Percentiles rank a stretch among this genome's conserved stretches.
Evolutionary conservation across 2,113 vertebrate genomes (phyloP).

Genomic region (Macheiramphus alcinus): DNA sequence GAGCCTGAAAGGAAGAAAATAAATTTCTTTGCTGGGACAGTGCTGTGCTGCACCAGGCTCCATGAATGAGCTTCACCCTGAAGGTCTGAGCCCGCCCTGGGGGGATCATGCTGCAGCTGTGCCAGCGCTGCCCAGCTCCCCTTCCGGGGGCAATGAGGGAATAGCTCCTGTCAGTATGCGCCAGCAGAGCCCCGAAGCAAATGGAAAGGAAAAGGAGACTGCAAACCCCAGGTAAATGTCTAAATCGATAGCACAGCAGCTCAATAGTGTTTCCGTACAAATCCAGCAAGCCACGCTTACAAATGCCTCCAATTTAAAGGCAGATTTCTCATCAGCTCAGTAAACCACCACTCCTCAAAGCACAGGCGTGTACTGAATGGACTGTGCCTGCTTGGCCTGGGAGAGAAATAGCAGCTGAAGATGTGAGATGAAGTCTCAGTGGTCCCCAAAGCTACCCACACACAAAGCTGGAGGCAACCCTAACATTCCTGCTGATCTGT

Average conservation of each 20-base stretch:
- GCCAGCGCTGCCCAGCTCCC: not conserved
- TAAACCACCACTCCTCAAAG: not conserved
- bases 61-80: not conserved
- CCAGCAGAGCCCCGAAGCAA: not conserved
- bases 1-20: not conserved
- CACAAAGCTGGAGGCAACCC: not conserved
- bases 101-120: rapidly evolving
- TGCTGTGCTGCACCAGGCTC: not conserved
- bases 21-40: not conserved
- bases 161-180: not conserved
- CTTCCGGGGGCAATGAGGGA: not conserved
- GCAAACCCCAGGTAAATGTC: not conserved
- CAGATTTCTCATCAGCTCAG: not conserved
- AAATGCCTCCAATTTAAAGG: not conserved
- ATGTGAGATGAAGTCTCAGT: not conserved
- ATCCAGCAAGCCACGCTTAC: not conserved
- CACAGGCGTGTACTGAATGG: not conserved
- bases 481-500: not conserved
- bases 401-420: not conserved
- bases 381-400: not conserved
- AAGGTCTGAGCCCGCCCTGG: not conserved
- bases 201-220: not conserved
- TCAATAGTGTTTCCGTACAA: not conserved
- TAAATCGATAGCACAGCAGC: slow-evolving; percentile 10
- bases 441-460: not conserved